A percentile compares a stretch with the other conserved stretches of the same genome.
Evolutionary conservation across 2,113 vertebrate species (phyloP).

Genomic region (Emydura subglobosa): DNA sequence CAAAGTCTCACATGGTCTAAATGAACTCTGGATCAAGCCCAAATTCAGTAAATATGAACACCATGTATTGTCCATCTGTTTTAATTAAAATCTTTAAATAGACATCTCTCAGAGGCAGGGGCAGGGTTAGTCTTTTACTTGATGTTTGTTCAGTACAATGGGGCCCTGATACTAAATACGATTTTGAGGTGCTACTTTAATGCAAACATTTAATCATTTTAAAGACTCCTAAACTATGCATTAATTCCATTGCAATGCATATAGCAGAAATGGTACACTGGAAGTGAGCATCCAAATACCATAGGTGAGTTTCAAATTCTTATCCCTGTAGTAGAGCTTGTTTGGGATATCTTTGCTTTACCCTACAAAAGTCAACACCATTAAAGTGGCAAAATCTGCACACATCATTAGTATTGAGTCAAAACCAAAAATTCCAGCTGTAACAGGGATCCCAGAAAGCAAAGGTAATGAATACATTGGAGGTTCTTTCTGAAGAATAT

Average conservation of each 20-base stretch:
- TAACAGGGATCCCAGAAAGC: background rate
- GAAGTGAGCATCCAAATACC: background rate
- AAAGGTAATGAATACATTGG: conserved; percentile 3
- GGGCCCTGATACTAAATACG: background rate
- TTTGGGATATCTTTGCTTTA: background rate
- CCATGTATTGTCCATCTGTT: background rate
- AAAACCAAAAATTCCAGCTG: background rate
- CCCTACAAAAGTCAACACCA: background rate
- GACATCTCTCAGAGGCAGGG: background rate
- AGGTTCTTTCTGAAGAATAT: background rate
- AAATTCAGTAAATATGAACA: background rate
- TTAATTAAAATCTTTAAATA: background rate
- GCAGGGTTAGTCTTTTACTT: background rate
- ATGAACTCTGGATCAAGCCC: background rate
- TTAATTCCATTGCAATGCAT: background rate
- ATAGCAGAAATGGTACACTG: background rate
- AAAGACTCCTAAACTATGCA: background rate
- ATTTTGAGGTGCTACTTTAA: background rate
- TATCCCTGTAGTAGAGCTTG: background rate
- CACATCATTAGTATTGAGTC: background rate
- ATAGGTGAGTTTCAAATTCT: background rate
- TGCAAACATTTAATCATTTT: background rate
- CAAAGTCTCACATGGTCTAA: background rate
- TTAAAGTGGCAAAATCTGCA: background rate
- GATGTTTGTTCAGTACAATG: background rate